Evolutionary conservation across 1,140 invertebrate species (phyloP), one percentile per base, ranked within the genome.

Genomic region (Pseudomyrmex dendroicus): DNA sequence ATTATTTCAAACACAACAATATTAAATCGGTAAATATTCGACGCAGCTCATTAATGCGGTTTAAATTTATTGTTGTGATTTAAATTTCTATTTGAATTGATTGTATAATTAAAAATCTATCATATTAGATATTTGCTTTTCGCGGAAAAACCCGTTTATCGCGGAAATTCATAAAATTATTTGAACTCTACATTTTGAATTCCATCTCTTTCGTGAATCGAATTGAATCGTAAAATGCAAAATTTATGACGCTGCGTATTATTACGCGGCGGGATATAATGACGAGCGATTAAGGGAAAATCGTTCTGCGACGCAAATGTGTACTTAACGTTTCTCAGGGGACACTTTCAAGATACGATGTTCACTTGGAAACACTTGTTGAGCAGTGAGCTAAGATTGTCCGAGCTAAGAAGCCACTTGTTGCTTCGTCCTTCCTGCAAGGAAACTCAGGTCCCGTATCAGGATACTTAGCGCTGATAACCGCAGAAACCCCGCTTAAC

Each of bases 361-460:
- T 63, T 59, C 83, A 82, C 85, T 89, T 67, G 77, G 73, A 73
- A 85, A 91, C 92, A 94, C 94, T 94, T 94, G 94, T 94, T 94
- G 94, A 93, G 89, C 84, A 89, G 85, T 73, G 86, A 84, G 44
- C 87, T 92, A 94, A 94, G 94, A 94, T 92, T 91, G 89, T 90
- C 86, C 80, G 83, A 91, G 83, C 90, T 94, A 94, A 94, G 94
- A 94, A 92, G 89, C 93, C 93, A 94, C 94, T 93, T 94, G 94
- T 94, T 94, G 93, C 91, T 84, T 84, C 88, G 59, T 84, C 85
- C 88, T 89, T 91, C 77, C 85, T 84, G 56, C 59, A 90, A 91
- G 89, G 86, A 89, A 88, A 85, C 62, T 64, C 22, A 64, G 67
- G 84, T 87, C 85, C 88, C 85, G 76, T 89, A 84, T 15, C 61